Evolutionary conservation across 64 coral and sea anemone genomes (phyloP).

Genomic region (Acropora tenuis): DNA sequence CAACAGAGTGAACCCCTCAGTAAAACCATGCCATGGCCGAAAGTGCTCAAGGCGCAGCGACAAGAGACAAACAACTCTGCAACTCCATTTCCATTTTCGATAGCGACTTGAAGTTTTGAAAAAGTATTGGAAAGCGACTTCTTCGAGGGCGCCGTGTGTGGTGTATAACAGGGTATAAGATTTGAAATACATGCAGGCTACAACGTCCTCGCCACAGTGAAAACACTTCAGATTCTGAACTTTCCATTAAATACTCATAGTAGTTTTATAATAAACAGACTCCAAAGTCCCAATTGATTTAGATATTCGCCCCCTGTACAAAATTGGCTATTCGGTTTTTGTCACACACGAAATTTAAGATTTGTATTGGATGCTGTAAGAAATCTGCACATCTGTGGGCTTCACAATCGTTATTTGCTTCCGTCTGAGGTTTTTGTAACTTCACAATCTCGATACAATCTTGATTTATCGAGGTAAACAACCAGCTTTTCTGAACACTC

Average conservation of each 20-base stretch:
- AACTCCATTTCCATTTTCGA: not conserved
- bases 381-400: too few species aligned
- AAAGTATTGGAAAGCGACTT: not conserved
- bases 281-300: not conserved
- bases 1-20: not conserved
- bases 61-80: not conserved
- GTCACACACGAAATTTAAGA: not conserved
- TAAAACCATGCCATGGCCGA: not conserved
- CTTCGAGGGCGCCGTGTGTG: not conserved
- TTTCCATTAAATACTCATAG: slow-evolving; percentile 3
- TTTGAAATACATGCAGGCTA: not conserved
- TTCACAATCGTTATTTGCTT: too few species aligned
- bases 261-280: not conserved
- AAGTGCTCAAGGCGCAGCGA: not conserved
- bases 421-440: too few species aligned
- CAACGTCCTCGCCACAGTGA: not conserved
- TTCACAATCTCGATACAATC: too few species aligned
- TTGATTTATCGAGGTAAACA: too few species aligned
- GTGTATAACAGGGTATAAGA: slow-evolving; percentile 3
- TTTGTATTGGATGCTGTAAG: not conserved
- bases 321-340: not conserved
- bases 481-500: too few species aligned
- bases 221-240: not conserved
- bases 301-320: not conserved
- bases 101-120: slow-evolving; percentile 1